Conservation (phyloP, 2,797 vertebrate species). For the Enteromius thamalakanensis region DNA sequence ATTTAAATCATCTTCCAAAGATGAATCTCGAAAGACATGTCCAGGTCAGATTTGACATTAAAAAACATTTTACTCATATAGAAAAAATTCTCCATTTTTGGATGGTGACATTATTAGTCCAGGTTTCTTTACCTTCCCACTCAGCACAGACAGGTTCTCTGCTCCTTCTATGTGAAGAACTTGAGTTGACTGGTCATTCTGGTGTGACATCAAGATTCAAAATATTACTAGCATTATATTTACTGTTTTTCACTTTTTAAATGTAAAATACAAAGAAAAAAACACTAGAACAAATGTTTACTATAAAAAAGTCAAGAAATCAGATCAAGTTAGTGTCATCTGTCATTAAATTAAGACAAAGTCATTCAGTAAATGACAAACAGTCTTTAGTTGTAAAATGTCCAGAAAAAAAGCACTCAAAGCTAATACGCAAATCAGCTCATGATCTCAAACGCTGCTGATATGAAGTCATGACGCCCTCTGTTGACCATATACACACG, state of each 20-base stretch:
- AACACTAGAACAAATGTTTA: neutral
- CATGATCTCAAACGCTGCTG: neutral
- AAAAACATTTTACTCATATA: neutral
- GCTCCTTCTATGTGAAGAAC: constrained; percentile 88
- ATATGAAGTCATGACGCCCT: constrained; percentile 1
- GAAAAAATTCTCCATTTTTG: neutral
- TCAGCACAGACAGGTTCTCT: constrained; percentile 86
- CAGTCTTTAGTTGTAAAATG: neutral
- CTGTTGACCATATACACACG: constrained; percentile 34
- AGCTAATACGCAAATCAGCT: neutral
- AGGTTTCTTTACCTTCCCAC: constrained; percentile 84
- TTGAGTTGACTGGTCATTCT: constrained; percentile 90
- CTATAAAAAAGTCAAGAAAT: neutral
- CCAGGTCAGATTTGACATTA: neutral
- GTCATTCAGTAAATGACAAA: neutral
- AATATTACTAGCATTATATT: neutral
- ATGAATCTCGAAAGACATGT: neutral
- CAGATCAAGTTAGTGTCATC: neutral
- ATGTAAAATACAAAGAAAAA: neutral
- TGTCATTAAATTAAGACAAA: neutral
- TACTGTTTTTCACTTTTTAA: neutral
- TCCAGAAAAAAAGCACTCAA: neutral
- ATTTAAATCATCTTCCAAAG: neutral
- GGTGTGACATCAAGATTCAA: constrained; percentile 50
- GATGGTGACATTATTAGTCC: neutral